phyloP scores from a whole-genome alignment of 2,113 vertebrate species.

The Polypterus bichir region DNA sequence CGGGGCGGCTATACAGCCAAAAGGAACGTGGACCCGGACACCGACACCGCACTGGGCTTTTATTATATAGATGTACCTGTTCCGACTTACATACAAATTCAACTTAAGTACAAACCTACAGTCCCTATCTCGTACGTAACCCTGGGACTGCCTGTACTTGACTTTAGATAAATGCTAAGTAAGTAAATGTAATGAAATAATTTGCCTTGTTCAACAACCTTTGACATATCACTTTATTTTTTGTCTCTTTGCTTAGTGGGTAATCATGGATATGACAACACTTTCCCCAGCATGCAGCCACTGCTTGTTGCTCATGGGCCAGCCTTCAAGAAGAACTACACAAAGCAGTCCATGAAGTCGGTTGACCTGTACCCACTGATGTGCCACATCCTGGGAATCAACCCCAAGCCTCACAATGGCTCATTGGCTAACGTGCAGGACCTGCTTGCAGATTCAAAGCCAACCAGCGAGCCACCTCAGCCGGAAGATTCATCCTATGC shows the following conservation, averaged over 20 bases:
- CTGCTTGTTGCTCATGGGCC: conserved; percentile 77
- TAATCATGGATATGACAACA: conserved; percentile 83
- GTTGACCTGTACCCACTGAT: conserved; percentile 81
- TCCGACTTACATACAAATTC: too few species aligned
- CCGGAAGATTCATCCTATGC: conserved; percentile 39
- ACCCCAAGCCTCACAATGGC: conserved; percentile 67
- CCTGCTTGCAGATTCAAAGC: conserved; percentile 40
- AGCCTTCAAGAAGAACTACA: conserved; percentile 61
- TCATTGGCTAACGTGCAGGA: conserved; percentile 59
- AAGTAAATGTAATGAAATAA: too few species aligned
- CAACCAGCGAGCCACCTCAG: conserved; percentile 15
- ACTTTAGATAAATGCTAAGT: too few species aligned
- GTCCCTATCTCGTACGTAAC: too few species aligned
- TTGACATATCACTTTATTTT: conserved; percentile 8
- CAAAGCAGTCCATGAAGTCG: conserved; percentile 56
- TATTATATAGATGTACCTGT: too few species aligned
- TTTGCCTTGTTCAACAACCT: neutral
- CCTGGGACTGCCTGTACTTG: too few species aligned
- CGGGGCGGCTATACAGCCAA: too few species aligned
- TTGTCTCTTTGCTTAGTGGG: conserved; percentile 53
- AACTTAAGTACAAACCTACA: too few species aligned
- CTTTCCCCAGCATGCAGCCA: conserved; percentile 72
- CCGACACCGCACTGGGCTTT: too few species aligned
- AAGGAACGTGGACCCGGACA: too few species aligned
- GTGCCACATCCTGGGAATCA: conserved; percentile 67